These are phyloP conservation scores for Aquatica leii DNA, from an alignment of 2,888 invertebrate genomes.

Conservation along the genomic window DNA sequence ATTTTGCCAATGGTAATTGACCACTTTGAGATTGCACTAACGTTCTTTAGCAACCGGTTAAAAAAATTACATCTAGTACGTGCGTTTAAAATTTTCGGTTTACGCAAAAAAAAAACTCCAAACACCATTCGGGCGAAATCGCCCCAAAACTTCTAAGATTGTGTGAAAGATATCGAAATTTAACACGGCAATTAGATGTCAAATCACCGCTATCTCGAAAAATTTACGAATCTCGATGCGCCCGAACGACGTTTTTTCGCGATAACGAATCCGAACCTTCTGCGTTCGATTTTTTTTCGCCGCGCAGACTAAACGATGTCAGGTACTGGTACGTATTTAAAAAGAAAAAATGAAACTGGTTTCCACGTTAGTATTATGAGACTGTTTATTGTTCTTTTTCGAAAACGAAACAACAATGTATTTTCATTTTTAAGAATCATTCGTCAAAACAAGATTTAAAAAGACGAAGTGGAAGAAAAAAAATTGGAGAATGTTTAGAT, in stretches of 20 bases:
- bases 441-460: constrained; percentile 22
- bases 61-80: too few relatives aligned
- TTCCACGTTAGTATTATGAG: constrained; percentile 7
- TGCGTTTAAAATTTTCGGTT: too few relatives aligned
- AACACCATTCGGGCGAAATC: too few relatives aligned
- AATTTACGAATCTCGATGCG: too few relatives aligned
- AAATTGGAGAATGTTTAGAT: constrained; percentile 36
- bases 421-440: constrained; percentile 19
- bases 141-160: too few relatives aligned
- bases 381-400: neutral
- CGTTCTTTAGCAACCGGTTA: too few relatives aligned
- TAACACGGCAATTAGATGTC: too few relatives aligned
- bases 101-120: too few relatives aligned
- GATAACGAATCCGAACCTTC: neutral
- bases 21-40: too few relatives aligned
- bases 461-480: constrained; percentile 20
- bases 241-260: constrained; percentile 2
- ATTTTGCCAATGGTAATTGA: too few relatives aligned
- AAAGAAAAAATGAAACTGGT: constrained; percentile 12
- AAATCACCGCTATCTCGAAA: too few relatives aligned
- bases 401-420: constrained; percentile 2
- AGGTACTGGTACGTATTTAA: constrained; percentile 11
- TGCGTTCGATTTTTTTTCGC: neutral
- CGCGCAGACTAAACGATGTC: neutral
- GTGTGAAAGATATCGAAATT: too few relatives aligned